A percentile compares a stretch with the other conserved stretches of the same genome.
These are phyloP conservation scores for Aphaenogaster ashmeadi DNA, from an alignment of 1,140 invertebrate genomes.

Conservation along the genomic window DNA sequence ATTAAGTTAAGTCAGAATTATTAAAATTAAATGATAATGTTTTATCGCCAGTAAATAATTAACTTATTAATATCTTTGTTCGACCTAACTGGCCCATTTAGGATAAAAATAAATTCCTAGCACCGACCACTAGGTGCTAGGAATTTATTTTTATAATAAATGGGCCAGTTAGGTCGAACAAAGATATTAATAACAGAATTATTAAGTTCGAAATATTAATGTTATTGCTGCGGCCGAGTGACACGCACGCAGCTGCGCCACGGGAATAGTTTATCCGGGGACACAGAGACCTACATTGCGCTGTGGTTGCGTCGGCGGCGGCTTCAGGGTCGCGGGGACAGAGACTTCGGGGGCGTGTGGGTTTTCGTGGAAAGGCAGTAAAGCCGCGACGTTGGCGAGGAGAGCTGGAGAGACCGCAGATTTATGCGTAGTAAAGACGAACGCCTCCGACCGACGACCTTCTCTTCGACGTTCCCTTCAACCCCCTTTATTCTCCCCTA, in stretches of 20 bases:
- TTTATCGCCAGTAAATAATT: too few relatives aligned
- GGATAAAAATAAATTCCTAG: too few relatives aligned
- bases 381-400: constrained; percentile 76
- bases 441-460: constrained; percentile 66
- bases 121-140: too few relatives aligned
- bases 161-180: too few relatives aligned
- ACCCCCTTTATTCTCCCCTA: background rate
- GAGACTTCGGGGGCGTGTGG: constrained; percentile 52
- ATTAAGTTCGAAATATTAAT: background rate
- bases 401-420: constrained; percentile 81
- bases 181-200: too few relatives aligned
- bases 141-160: too few relatives aligned
- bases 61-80: too few relatives aligned
- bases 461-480: constrained; percentile 68
- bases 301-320: constrained; percentile 38
- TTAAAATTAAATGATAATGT: too few relatives aligned
- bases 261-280: constrained; percentile 43
- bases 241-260: background rate
- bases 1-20: background rate
- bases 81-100: too few relatives aligned
- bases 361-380: constrained; percentile 83
- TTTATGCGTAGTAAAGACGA: constrained; percentile 85
- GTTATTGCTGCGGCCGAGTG: background rate
- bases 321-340: constrained; percentile 10
- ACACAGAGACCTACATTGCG: constrained; percentile 81